Base-by-base conservation (phyloP, 2,797 vertebrate species). In the Denticeps clupeoides region DNA sequence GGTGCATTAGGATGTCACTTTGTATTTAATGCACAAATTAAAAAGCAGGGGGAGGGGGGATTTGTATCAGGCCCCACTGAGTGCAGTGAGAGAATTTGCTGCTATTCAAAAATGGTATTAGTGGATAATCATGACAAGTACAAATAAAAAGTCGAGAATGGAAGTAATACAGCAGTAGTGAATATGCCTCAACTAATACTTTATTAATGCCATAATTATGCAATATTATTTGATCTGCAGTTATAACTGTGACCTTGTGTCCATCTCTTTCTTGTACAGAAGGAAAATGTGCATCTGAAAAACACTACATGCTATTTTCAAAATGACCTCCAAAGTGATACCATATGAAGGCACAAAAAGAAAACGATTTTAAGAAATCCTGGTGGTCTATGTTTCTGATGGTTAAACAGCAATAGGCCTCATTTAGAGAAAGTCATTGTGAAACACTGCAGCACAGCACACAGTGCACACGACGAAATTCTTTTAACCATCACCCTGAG, bases 1-100 rank as follows among this genome's bases (percentile, higher is more conserved):
- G 65, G 56, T 47, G 59, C 60, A 67, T 67, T 70, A 65, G 62
- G 62, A 53, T 41, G 29, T 16, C 27, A 45, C 47, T 49, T 44
- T 27, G 37, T 18, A n/a, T 52, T 57, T 51, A 51, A 59, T 45
- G 23, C 45, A 37, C 43, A 48, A 51, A 51, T 53, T 28, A n/a
- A 29, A 10, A 16, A 11, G n/a, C 13, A 22, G 8, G 22, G 35
- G 45, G 7, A 8, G 9, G 25, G 37, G 28, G 45, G 16, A 33
- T 32, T 51, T 16, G 40, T 45, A 31, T n/a, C 12, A 26, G 55
- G 45, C 42, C 40, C 25, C 41, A 18, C n/a, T 16, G 50, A 35
- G 43, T 23, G 27, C 48, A 23, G 18, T 26, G 27, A 19, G 22
- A 41, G 16, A 21, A 56, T 55, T 60, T 50, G 24, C 24, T 19